Percentiles rank a stretch among this genome's conserved stretches.
phyloP scores from a whole-genome alignment of 2,113 vertebrate species.

The Rhinolophus sinicus region DNA sequence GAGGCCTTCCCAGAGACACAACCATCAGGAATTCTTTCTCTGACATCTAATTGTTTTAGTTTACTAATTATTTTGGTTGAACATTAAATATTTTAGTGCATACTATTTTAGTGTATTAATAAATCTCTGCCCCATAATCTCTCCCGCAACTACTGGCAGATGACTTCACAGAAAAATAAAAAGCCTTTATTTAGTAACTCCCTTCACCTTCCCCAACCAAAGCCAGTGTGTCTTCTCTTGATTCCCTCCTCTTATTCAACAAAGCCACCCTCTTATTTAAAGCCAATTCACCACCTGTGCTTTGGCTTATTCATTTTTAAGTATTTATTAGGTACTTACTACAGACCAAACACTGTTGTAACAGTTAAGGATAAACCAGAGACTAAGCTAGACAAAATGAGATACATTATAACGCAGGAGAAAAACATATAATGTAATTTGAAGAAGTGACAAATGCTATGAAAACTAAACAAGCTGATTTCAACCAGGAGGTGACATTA shows the following conservation, averaged over 20 bases:
- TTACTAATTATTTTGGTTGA: not conserved
- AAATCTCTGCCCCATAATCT: not conserved
- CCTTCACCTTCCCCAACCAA: not conserved
- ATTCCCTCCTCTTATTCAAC: not conserved
- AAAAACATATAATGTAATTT: not conserved
- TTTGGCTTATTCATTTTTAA: not conserved
- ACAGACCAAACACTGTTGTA: not conserved
- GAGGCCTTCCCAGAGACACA: not conserved
- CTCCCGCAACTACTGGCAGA: not conserved
- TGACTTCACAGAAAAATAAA: slow-evolving; percentile 17
- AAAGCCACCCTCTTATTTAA: not conserved
- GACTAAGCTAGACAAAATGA: not conserved
- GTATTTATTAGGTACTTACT: not conserved
- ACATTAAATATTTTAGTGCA: not conserved
- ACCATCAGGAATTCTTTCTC: not conserved
- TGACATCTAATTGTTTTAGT: not conserved
- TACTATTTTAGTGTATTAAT: not conserved
- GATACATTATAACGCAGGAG: not conserved
- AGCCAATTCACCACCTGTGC: not conserved
- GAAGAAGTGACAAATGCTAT: not conserved
- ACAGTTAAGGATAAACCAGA: not conserved
- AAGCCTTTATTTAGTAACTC: not conserved
- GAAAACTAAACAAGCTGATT: slow-evolving; percentile 30
- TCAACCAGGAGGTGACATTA: slow-evolving; percentile 8
- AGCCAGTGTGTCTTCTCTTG: not conserved